Evolutionary conservation across 2,797 vertebrate genomes (phyloP).

Genomic region (Anguilla megastoma): DNA sequence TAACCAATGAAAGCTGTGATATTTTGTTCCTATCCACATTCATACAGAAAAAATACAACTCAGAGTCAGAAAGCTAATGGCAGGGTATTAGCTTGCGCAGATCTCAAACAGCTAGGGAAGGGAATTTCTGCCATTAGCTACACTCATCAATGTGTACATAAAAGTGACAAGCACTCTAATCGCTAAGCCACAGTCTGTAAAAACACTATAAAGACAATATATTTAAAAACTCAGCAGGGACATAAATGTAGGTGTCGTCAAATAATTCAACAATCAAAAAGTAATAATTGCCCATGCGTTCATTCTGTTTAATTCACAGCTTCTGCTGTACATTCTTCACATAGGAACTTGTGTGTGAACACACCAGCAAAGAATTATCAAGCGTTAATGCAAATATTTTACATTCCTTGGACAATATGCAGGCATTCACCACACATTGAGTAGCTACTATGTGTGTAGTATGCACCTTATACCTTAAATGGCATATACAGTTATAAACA

Average conservation of each 20-base stretch:
- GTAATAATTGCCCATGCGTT: neutral
- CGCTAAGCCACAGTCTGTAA: neutral
- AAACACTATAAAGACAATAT: neutral
- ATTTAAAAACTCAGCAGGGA: constrained; percentile 4
- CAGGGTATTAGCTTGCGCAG: neutral
- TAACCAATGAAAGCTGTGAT: neutral
- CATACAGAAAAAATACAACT: neutral
- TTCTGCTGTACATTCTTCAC: neutral
- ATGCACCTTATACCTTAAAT: too few relatives aligned
- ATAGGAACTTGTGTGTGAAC: neutral
- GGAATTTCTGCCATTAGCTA: constrained; percentile 13
- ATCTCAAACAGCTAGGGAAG: neutral
- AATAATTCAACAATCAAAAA: constrained; percentile 6
- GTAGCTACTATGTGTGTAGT: neutral
- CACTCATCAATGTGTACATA: constrained; percentile 28
- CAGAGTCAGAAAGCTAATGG: neutral
- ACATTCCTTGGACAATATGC: neutral
- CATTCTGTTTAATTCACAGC: neutral
- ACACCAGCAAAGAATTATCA: neutral
- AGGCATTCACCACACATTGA: neutral
- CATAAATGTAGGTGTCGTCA: neutral
- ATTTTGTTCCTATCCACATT: neutral
- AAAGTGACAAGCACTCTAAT: constrained; percentile 26
- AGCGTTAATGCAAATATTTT: neutral
- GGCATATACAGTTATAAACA: neutral